Evolutionary conservation across 1,140 invertebrate species (phyloP).

Genomic region (Schlechtendalia chinensis): DNA sequence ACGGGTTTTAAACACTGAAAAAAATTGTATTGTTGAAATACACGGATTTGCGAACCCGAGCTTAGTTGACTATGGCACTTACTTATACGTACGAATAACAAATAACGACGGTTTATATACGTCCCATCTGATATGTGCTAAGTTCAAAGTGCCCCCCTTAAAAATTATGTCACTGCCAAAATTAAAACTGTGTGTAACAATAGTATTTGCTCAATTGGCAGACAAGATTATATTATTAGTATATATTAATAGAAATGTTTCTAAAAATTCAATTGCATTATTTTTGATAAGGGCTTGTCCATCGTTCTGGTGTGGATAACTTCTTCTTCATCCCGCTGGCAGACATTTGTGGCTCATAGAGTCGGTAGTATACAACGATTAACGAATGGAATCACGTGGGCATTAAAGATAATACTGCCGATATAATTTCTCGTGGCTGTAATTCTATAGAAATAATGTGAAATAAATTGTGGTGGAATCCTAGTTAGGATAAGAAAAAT

Average conservation of each 20-base stretch:
- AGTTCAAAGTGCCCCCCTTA: slow-evolving; percentile 17
- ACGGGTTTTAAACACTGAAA: not conserved
- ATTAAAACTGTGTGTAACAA: slow-evolving; percentile 58
- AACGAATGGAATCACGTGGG: slow-evolving; percentile 52
- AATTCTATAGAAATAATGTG: not conserved
- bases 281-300: slow-evolving; percentile 38
- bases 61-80: slow-evolving; percentile 53
- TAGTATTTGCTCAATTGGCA: slow-evolving; percentile 55
- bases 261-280: slow-evolving; percentile 18
- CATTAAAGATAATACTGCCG: slow-evolving; percentile 53
- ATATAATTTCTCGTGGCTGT: slow-evolving; percentile 53
- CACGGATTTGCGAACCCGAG: slow-evolving; percentile 54
- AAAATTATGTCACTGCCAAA: slow-evolving; percentile 48
- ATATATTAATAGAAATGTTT: slow-evolving; percentile 5
- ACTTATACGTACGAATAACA: slow-evolving; percentile 51
- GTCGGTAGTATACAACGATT: slow-evolving; percentile 51
- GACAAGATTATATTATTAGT: slow-evolving; percentile 52
- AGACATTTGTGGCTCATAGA: slow-evolving; percentile 41
- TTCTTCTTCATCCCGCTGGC: slow-evolving; percentile 1
- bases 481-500: no score
- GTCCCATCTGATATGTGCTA: slow-evolving; percentile 51
- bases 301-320: slow-evolving; percentile 48
- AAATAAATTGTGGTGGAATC: no score
- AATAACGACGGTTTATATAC: not conserved
- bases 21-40: slow-evolving; percentile 47